Evolutionary conservation across 2,888 invertebrate genomes (phyloP).

Genomic region (Trimorus sp.): DNA sequence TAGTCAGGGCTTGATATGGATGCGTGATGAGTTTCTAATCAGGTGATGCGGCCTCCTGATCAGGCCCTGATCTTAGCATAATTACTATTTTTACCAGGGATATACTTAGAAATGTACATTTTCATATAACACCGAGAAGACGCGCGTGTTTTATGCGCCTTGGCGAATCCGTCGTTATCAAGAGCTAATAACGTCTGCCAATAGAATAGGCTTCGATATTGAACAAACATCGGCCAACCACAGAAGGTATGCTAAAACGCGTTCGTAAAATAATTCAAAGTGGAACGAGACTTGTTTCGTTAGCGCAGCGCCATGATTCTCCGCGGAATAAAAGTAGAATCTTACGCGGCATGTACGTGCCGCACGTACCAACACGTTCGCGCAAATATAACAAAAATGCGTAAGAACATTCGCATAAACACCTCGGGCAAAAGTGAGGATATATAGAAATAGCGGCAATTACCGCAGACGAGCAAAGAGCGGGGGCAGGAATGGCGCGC

Average conservation of each 20-base stretch:
- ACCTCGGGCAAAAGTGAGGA: slow-evolving; percentile 59
- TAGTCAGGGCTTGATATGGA: too few relatives aligned
- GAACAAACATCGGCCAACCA: too few relatives aligned
- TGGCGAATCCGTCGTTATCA: slow-evolving; percentile 6
- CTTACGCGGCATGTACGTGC: slow-evolving; percentile 55
- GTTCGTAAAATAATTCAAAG: slow-evolving; percentile 14
- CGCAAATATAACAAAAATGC: slow-evolving; percentile 64
- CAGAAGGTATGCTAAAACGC: too few relatives aligned
- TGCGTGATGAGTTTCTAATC: too few relatives aligned
- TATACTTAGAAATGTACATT: slow-evolving; percentile 38
- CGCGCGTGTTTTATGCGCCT: background rate
- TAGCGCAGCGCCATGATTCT: slow-evolving; percentile 51
- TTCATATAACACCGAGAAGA: slow-evolving; percentile 10
- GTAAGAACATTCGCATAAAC: slow-evolving; percentile 60
- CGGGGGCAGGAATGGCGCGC: slow-evolving; percentile 32
- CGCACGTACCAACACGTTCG: slow-evolving; percentile 50
- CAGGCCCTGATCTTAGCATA: too few relatives aligned
- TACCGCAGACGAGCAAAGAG: slow-evolving; percentile 65
- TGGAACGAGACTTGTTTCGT: slow-evolving; percentile 51
- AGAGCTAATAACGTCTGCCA: background rate
- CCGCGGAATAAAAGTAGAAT: slow-evolving; percentile 46
- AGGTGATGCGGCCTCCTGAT: too few relatives aligned
- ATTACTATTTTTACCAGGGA: too few relatives aligned
- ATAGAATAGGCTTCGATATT: too few relatives aligned
- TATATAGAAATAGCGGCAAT: slow-evolving; percentile 75